phyloP scores from a whole-genome alignment of 2,888 invertebrate species.

The Dasysyrphus tricinctus region DNA sequence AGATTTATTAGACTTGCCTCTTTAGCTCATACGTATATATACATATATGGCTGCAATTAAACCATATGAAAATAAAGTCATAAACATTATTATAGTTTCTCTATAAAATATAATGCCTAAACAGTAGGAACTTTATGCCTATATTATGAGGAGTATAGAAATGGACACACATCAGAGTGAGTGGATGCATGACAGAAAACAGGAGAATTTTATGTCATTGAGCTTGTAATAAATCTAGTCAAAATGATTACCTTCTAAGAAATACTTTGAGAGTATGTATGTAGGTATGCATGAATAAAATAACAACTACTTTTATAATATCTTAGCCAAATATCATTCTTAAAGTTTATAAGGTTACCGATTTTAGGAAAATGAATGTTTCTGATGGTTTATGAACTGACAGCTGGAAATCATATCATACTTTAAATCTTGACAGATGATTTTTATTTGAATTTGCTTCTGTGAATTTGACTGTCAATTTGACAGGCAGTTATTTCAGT shows the following conservation, averaged over 20 bases:
- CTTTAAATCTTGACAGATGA: background rate
- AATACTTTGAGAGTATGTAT: background rate
- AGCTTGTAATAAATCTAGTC: conserved; percentile 35
- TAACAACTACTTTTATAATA: no score
- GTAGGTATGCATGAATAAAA: no score
- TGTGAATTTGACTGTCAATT: background rate
- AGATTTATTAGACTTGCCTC: conserved; percentile 72
- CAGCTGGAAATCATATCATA: background rate
- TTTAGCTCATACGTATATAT: conserved; percentile 52
- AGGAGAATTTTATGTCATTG: conserved; percentile 25
- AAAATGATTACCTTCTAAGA: conserved; percentile 24
- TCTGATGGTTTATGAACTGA: no score
- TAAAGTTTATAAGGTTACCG: background rate
- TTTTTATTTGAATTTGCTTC: background rate
- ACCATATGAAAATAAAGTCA: conserved; percentile 68
- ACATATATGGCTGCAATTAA: conserved; percentile 64
- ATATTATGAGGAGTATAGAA: conserved; percentile 2
- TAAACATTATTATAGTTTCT: conserved; percentile 49
- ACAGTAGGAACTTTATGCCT: conserved; percentile 9
- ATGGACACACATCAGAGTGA: conserved; percentile 5
- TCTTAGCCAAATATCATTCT: background rate
- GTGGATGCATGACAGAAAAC: conserved; percentile 13
- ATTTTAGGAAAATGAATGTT: background rate
- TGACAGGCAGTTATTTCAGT: background rate
- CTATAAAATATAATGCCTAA: background rate